Evolutionary conservation across 2,797 vertebrate genomes (phyloP), one percentile per base, ranked within the genome.

Genomic region (Anguilla marmorata): DNA sequence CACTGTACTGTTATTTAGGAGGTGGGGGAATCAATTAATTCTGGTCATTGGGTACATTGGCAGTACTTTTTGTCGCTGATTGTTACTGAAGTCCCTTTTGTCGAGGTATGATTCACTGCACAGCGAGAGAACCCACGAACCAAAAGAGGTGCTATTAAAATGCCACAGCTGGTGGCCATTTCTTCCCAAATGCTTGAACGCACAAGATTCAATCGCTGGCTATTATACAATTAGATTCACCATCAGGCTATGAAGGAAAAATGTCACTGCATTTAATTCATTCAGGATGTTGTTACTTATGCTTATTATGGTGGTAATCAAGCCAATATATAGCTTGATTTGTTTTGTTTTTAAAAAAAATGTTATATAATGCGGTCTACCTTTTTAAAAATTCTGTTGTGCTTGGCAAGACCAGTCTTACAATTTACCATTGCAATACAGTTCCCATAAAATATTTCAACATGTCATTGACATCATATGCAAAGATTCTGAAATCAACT

Each of bases 21-120:
- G 37, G 1, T 0, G 50, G 60, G 66, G 12, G 54, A 63, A 88
- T 72, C 54, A 11, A 2, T 82, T 48, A 0, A 85, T 16, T 86
- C 1, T n/a, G 50, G 30, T 66, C 84, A 45, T 88, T 88, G 60
- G 72, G 72, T 48, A 58, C 50, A 27, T 41, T 21, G 83, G 74
- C 84, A 76, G 50, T 30, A 14, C 79, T 82, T 85, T 84, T 14
- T 84, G 21, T 9, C 24, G 52, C 69, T 27, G 87, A 54, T 7
- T 30, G 83, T 88, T 30, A 41, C 66, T 48, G 27, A 11, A 33
- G 33, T 9, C 21, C 48, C 69, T 33, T 37, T 27, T 30, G 54
- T 21, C 63, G 12, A 63, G 52, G 45, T 45, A 41, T 85, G 84
- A 88, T n/a, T 79, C 52, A 45, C 50, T 30, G 27, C 66, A 52